A percentile compares a stretch with the other conserved stretches of the same genome.
Conservation (phyloP, 2,797 vertebrate species). For the Aplochiton taeniatus region DNA sequence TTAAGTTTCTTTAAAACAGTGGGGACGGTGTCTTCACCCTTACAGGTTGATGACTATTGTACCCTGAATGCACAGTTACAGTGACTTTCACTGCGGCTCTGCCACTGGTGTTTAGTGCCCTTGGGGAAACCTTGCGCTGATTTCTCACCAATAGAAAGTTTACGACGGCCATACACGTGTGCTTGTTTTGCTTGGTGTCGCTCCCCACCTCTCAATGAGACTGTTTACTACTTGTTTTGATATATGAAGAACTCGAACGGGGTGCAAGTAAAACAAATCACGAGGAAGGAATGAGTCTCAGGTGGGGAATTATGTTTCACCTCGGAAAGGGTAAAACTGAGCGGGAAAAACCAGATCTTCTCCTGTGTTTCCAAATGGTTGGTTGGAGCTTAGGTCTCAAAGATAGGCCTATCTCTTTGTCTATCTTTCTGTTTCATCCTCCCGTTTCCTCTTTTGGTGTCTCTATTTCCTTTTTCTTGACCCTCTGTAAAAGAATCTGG, state of each 20-base stretch:
- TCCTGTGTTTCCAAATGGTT: constrained; percentile 28
- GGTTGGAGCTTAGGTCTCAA: not conserved
- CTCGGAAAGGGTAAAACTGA: constrained; percentile 27
- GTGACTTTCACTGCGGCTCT: constrained; percentile 2
- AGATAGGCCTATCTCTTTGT: no score
- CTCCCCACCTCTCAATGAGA: constrained; percentile 43
- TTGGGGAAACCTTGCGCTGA: constrained; percentile 24
- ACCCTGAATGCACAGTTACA: not conserved
- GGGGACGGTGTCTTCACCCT: no score
- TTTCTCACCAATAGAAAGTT: constrained; percentile 31
- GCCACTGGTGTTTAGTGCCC: constrained; percentile 21
- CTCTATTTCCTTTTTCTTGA: not conserved
- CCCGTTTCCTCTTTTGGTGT: no score
- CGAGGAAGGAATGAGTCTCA: constrained; percentile 49
- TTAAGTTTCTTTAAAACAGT: constrained; percentile 27
- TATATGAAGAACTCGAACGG: constrained; percentile 54
- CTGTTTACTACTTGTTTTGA: constrained; percentile 61
- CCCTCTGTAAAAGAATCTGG: constrained; percentile 35
- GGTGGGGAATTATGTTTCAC: constrained; percentile 55
- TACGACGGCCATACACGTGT: constrained; percentile 31
- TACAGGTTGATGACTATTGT: no score
- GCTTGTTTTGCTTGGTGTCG: constrained; percentile 56
- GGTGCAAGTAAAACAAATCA: constrained; percentile 59
- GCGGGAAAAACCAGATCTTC: constrained; percentile 41
- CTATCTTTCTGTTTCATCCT: not conserved